phyloP scores from a whole-genome alignment of 2,888 invertebrate species.

The Cephus runcator region DNA sequence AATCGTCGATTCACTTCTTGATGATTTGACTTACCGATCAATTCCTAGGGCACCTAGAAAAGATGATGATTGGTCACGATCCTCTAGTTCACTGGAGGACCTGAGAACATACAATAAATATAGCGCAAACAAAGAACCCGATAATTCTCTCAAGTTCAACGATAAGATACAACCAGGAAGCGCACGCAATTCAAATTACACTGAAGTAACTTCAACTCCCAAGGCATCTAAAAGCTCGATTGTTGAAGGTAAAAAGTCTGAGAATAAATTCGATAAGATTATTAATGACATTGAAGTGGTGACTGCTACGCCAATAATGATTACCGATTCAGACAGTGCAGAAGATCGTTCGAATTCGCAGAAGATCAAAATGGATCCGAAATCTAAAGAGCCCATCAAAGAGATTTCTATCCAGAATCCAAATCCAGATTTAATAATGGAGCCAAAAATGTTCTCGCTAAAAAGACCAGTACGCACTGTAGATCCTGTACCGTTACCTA shows the following conservation, averaged over 20 bases:
- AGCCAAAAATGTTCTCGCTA: constrained; percentile 26
- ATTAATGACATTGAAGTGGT: background rate
- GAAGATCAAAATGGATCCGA: background rate
- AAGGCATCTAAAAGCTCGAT: background rate
- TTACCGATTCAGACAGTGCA: constrained; percentile 11
- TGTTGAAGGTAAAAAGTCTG: background rate
- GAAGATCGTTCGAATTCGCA: constrained; percentile 19
- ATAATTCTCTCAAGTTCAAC: background rate
- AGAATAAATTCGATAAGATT: background rate
- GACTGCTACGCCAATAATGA: constrained; percentile 22
- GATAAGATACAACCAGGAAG: background rate
- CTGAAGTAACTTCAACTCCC: background rate
- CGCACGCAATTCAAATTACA: background rate
- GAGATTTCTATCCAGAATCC: constrained; percentile 27
- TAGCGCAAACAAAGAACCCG: background rate
- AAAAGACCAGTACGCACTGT: background rate
- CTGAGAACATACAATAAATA: background rate
- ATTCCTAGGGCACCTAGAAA: constrained; percentile 9
- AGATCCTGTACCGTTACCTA: background rate
- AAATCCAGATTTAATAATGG: constrained; percentile 30
- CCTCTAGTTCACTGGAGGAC: background rate
- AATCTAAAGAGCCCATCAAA: constrained; percentile 1
- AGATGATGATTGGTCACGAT: background rate
- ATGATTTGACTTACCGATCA: constrained; percentile 18
- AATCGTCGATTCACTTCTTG: constrained; percentile 24